Evolutionary conservation across 2,888 invertebrate species (phyloP), one percentile per base, ranked within the genome.

Genomic region (Tenthredo mesomela): DNA sequence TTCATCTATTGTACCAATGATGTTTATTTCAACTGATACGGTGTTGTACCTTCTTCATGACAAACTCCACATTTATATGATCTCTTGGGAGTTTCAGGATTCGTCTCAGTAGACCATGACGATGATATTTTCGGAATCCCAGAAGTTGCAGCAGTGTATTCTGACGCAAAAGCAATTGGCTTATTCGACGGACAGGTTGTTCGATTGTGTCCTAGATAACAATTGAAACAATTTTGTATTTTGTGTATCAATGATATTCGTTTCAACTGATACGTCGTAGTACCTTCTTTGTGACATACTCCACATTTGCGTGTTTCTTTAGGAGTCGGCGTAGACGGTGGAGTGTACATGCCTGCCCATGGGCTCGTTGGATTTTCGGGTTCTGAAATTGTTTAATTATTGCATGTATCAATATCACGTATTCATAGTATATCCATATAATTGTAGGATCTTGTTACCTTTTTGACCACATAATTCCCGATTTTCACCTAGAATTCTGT

Each of bases 281-380:
- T 25, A 21, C n/a, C 18, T 73, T 43, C 71, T 73, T 43, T 10
- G 10, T 21, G 12, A 43, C 71, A 73, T 73, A 73, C 25, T 73
- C 71, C 43, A 73, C 43, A 73, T 25, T 73, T 73, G 43, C 21
- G 21, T 73, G 71, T 10, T 73, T 3, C 43, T n/a, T 73, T n/a
- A n/a, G n/a, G n/a, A n/a, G n/a, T n/a, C 21, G 71, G 71, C 37
- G 71, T 71, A 71, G 40, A n/a, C 21, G 71, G 71, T 71, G 71
- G 43, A 21, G 71, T 71, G 21, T 0, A 7, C 7, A 37, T 0
- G 37, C 37, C 7, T 37, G 7, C 37, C 37, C 37, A 7, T 37
- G 37, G 37, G 37, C 21, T 21, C 71, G n/a, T 10, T 37, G 2
- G 1, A 40, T 40, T 10, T 40, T 9, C 12, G 2, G 2, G 4